Base-by-base conservation (phyloP, 2,888 invertebrate species). In the Plagodis dolabraria region DNA sequence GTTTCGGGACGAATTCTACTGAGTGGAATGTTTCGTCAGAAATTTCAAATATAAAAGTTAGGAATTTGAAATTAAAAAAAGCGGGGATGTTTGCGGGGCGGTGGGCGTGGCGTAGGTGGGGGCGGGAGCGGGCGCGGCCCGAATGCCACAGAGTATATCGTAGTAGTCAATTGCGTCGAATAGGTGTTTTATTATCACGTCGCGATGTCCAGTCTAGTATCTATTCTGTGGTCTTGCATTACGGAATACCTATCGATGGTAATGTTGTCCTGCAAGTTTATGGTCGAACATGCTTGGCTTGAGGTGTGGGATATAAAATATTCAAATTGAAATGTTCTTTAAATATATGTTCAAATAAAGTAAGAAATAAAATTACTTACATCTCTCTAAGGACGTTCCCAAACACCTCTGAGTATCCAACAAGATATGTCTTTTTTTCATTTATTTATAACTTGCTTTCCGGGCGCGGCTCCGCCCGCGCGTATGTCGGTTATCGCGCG, bases 1-100 rank as follows among this genome's bases (percentile, higher is more conserved):
- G 80, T 82, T 81, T 72, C 69, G 68, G 46, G 68, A 66, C 69
- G 72, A 75, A 74, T 75, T 73, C 70, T 70, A 69, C 65, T 65
- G 62, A 53, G 57, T 68, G 70, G 74, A 81, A 86, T 86, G 82
- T 82, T 85, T 71, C 75, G 74, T 76, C 76, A 80, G 79, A 78
- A 81, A 86, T 87, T 87, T 85, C 75, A 77, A 83, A 83, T 81
- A 82, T 77, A 68, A 70, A 78, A 78, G 71, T 77, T 76, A 69
- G 82, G 81, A 76, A 82, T 86, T 85, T 66, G 83, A 82, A 82
- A 86, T 86, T 85, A 79, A 81, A 81, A 22, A 82, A 86, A 75
- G 75, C 68, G 74, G 75, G 70, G 79, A 62, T 60, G 76, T 76
- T 76, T 71, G 63, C 74, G 71, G 80, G 81, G 80, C 76, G 77